Evolutionary conservation across 2,888 invertebrate species (phyloP), one percentile per base, ranked within the genome.

Genomic region (Gari tellinella): DNA sequence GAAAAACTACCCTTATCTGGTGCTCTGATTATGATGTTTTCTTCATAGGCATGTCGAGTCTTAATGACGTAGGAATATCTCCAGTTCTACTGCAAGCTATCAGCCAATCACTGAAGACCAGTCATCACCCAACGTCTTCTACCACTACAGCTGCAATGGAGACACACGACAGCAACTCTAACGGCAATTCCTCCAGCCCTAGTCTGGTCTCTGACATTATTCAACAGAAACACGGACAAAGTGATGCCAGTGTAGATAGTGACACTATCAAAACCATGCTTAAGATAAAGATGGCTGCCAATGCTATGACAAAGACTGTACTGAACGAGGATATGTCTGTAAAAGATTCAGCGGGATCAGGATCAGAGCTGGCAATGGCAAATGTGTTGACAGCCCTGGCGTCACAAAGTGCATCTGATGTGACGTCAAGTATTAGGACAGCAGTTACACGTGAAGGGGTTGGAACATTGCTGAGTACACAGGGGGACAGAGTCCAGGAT

Each of bases 81-180:
- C 91, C 91, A 57, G 90, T 88, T 19, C 76, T 91, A 25, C 80
- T 91, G 37, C 90, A 90, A 80, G 91, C 90, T 19, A 90, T 91
- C 60, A 87, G 88, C 15, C 89, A 89, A 41, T 89, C 89, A 21
- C 62, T 90, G 5, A 85, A 82, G 1, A 75, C 75, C 23, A 73
- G 51, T 26, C 26, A 52, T 14, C 31, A 37, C 41, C 15, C 49
- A 14, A 38, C 19, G 31, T 4, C 41, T 23, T 43, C 58, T 49
- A 55, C 41, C 37, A 40, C 46, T 31, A 37, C 58, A 43, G 45
- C 41, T n/a, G 37, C 46, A 17, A 43, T 46, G 14, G 56, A 43
- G 14, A 60, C 60, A 38, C 55, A 58, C 10, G 52, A 51, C 21
- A 26, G 15, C 2, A 72, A 55, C 26, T 41, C 55, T 17, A 51